Percentiles rank a stretch among this genome's conserved stretches.
Evolutionary conservation across 1,140 invertebrate genomes (phyloP).

Genomic region (Chironomus tepperi): DNA sequence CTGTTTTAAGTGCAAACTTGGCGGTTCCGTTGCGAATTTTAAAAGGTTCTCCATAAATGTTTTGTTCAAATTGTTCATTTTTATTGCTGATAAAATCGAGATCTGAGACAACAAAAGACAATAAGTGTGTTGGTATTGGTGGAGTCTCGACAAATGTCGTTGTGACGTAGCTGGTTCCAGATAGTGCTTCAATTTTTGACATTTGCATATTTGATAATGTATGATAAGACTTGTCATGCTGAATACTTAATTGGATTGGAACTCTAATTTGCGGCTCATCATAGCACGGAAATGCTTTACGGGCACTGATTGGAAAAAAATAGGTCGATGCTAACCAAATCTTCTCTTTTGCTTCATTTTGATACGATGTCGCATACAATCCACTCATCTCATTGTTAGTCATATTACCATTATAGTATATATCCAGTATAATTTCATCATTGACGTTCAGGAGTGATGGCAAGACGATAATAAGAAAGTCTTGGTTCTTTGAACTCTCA

Average conservation of each 20-base stretch:
- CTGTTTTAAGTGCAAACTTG: not conserved
- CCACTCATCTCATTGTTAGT: not conserved
- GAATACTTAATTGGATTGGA: slow-evolving; percentile 56
- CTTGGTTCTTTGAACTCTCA: not conserved
- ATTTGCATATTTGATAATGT: slow-evolving; percentile 57
- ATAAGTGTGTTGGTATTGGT: not conserved
- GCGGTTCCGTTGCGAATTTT: not conserved
- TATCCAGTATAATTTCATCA: not conserved
- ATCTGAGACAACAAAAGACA: not conserved
- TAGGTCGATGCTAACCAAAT: slow-evolving; percentile 62
- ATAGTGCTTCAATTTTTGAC: not conserved
- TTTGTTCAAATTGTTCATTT: not conserved
- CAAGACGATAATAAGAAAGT: not conserved
- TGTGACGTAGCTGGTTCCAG: not conserved
- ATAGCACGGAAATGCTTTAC: slow-evolving; percentile 72
- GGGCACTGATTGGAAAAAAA: slow-evolving; percentile 63
- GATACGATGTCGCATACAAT: not conserved
- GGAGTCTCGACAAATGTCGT: not conserved
- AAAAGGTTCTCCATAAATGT: not conserved
- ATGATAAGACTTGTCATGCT: slow-evolving; percentile 43
- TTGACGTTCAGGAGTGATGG: not conserved
- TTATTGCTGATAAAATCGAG: not conserved
- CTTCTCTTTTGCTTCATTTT: not conserved
- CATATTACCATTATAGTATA: not conserved
- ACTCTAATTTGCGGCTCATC: slow-evolving; percentile 80